phyloP scores from a whole-genome alignment of 2,797 vertebrate species.

The Megaceryle alcyon region DNA sequence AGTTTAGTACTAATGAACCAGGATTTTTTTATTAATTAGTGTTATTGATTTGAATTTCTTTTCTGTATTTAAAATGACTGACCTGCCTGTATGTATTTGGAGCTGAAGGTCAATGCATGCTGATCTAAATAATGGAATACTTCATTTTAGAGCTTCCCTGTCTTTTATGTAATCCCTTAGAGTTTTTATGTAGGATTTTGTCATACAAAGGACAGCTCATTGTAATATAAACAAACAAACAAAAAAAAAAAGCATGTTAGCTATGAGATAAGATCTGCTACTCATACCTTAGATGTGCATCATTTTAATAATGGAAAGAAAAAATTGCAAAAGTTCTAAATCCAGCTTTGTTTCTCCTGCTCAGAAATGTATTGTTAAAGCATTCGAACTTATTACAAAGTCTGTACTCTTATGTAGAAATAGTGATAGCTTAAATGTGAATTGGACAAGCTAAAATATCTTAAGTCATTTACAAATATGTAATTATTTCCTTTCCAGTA shows the following conservation, averaged over 20 bases:
- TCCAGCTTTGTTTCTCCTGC: neutral
- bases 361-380: constrained; percentile 15
- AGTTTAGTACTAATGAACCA: neutral
- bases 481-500: constrained; percentile 30
- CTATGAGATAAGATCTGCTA: neutral
- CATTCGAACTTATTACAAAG: constrained; percentile 27
- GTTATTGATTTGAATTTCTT: neutral
- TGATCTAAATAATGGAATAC: neutral
- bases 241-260: neutral
- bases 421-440: constrained; percentile 36
- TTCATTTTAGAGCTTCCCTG: neutral
- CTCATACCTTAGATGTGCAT: neutral
- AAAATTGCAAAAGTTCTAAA: neutral
- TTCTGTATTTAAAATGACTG: neutral
- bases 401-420: constrained; percentile 38
- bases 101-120: neutral
- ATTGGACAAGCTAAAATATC: constrained; percentile 9
- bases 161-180: neutral
- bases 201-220: neutral
- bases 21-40: neutral
- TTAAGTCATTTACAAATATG: constrained; percentile 20
- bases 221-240: neutral
- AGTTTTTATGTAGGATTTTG: neutral
- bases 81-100: neutral
- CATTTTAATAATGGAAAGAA: neutral